These are phyloP conservation scores for Agrotis puta DNA, from an alignment of 2,888 invertebrate species.

Conservation along the genomic window DNA sequence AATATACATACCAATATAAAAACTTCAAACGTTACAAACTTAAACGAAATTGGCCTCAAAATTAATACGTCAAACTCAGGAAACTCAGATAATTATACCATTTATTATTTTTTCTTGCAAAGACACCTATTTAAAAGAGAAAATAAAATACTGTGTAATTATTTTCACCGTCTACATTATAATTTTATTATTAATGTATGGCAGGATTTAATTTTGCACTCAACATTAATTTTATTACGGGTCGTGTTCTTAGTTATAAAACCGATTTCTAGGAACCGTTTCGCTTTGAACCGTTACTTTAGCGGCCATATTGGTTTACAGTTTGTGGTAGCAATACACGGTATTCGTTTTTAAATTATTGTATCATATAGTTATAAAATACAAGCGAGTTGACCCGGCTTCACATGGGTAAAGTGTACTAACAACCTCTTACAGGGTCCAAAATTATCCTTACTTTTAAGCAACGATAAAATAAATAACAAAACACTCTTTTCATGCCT, in stretches of 20 bases:
- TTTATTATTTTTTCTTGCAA: conserved; percentile 12
- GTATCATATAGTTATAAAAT: neutral
- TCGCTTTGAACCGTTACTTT: neutral
- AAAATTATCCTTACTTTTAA: no score
- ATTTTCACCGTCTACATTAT: conserved; percentile 15
- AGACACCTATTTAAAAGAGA: neutral
- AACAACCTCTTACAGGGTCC: no score
- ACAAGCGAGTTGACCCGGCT: no score
- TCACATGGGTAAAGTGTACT: no score
- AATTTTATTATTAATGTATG: conserved; percentile 25
- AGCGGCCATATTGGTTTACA: neutral
- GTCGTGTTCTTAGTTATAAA: neutral
- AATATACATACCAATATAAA: neutral
- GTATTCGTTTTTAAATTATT: neutral
- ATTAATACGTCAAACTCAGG: conserved; percentile 48
- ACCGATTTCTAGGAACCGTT: conserved; percentile 4
- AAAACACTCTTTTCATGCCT: no score
- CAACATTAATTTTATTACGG: neutral
- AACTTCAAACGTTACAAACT: neutral
- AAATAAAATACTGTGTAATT: conserved; percentile 22
- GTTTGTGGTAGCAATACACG: neutral
- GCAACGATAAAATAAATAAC: no score
- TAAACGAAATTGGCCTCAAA: conserved; percentile 4
- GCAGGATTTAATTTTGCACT: conserved; percentile 7
- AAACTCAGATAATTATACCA: conserved; percentile 36